A percentile compares a stretch with the other conserved stretches of the same genome.
Evolutionary conservation across 1,140 invertebrate genomes (phyloP).

Genomic region (Fopius arisanus): DNA sequence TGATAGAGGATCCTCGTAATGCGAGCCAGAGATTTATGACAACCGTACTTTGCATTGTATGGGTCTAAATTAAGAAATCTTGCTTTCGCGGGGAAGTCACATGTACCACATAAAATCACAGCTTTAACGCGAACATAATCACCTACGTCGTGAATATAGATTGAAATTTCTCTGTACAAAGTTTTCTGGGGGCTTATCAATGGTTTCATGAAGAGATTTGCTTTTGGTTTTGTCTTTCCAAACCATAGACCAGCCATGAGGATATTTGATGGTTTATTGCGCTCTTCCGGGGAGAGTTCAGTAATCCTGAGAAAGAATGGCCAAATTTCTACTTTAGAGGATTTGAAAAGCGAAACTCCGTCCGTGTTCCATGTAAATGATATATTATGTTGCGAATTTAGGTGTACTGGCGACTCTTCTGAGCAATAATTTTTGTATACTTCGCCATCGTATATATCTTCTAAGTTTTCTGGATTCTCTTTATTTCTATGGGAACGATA

Average conservation of each 20-base stretch:
- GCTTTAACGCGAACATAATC: neutral
- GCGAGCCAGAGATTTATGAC: neutral
- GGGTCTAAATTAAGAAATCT: slow-evolving; percentile 10
- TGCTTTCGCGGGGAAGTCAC: slow-evolving; percentile 22
- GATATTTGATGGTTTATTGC: slow-evolving; percentile 6
- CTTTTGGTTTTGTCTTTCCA: neutral
- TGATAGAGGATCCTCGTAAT: neutral
- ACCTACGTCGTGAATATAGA: neutral
- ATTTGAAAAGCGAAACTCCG: neutral
- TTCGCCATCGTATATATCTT: slow-evolving; percentile 40
- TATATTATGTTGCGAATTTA: neutral
- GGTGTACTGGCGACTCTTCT: neutral
- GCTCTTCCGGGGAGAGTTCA: neutral
- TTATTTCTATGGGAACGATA: slow-evolving; percentile 24
- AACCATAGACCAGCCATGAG: slow-evolving; percentile 4
- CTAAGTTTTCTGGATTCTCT: slow-evolving; percentile 27
- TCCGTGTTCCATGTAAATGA: slow-evolving; percentile 21
- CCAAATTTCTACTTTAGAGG: slow-evolving; percentile 13
- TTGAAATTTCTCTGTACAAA: neutral
- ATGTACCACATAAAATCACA: slow-evolving; percentile 1
- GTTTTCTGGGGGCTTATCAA: neutral
- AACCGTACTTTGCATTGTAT: slow-evolving; percentile 12
- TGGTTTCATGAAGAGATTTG: slow-evolving; percentile 6
- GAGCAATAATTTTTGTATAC: slow-evolving; percentile 33
- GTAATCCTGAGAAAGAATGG: slow-evolving; percentile 19